phyloP scores from a whole-genome alignment of 2,888 invertebrate species.

The Trissonchulus latispiculum region DNA sequence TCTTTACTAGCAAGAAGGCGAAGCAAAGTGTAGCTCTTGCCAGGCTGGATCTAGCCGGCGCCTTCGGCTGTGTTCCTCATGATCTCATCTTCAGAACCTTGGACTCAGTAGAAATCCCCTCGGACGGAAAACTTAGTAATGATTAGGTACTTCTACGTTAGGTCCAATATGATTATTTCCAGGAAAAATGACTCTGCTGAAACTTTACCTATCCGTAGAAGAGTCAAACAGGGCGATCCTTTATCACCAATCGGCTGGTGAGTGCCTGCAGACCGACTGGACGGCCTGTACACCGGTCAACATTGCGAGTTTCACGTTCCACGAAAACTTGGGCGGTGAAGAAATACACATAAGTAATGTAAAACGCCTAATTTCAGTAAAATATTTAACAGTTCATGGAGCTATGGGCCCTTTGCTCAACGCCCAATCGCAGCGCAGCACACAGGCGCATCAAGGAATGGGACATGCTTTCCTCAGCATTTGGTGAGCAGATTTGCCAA shows the following conservation, averaged over 20 bases:
- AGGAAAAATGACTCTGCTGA: conserved; percentile 20
- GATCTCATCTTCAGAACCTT: neutral
- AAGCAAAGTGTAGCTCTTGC: neutral
- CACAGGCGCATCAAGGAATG: too few relatives aligned
- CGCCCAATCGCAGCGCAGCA: too few relatives aligned
- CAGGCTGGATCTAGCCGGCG: neutral
- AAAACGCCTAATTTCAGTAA: too few relatives aligned
- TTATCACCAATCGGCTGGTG: conserved; percentile 41
- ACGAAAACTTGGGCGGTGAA: too few relatives aligned
- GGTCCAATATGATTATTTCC: conserved; percentile 1
- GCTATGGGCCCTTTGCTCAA: too few relatives aligned
- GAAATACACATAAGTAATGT: too few relatives aligned
- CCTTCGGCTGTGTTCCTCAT: neutral
- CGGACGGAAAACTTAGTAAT: neutral
- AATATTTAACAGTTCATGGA: too few relatives aligned
- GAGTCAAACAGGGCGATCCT: conserved; percentile 43
- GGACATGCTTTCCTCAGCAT: too few relatives aligned
- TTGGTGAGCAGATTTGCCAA: too few relatives aligned
- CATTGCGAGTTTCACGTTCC: too few relatives aligned
- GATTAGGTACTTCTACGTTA: conserved; percentile 17
- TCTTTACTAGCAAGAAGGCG: neutral
- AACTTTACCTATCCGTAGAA: conserved; percentile 28
- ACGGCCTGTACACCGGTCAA: too few relatives aligned
- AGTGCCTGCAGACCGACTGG: conserved; percentile 38
- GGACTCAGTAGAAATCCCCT: neutral